Evolutionary conservation across 2,113 vertebrate genomes (phyloP).

Genomic region (Oostethus manadensis): DNA sequence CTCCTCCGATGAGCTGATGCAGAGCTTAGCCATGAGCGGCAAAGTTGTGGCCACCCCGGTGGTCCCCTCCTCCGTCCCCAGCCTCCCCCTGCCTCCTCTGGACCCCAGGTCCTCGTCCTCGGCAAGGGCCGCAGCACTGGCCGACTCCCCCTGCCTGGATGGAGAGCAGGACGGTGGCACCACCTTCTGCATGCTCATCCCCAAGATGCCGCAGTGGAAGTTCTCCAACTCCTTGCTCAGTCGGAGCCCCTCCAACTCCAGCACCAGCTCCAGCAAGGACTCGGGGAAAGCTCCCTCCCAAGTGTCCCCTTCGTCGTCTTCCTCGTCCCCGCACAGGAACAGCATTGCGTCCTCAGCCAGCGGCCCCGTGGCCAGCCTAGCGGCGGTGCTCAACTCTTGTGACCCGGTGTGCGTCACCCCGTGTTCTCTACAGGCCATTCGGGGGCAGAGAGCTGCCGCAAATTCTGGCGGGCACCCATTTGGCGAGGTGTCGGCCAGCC

Average conservation of each 20-base stretch:
- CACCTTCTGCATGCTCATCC: constrained; percentile 91
- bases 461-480: constrained; percentile 48
- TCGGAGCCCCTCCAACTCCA: constrained; percentile 79
- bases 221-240: constrained; percentile 84
- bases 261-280: constrained; percentile 76
- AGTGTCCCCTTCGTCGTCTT: constrained; percentile 37
- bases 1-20: constrained; percentile 79
- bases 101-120: constrained; percentile 59
- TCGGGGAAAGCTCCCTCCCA: constrained; percentile 52
- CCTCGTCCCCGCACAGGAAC: constrained; percentile 44
- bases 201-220: constrained; percentile 91
- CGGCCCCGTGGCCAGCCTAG: constrained; percentile 75
- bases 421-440: constrained; percentile 79
- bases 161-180: constrained; percentile 82
- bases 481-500: constrained; percentile 57
- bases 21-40: constrained; percentile 79
- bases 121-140: constrained; percentile 65
- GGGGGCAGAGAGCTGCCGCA: constrained; percentile 65
- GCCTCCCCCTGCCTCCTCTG: constrained; percentile 64
- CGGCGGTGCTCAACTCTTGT: constrained; percentile 83
- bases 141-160: constrained; percentile 73
- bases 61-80: constrained; percentile 62
- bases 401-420: constrained; percentile 84
- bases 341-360: constrained; percentile 34
- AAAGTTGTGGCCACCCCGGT: constrained; percentile 75